Evolutionary conservation across 2,797 vertebrate genomes (phyloP).

Genomic region (Ambastaia sidthimunki): DNA sequence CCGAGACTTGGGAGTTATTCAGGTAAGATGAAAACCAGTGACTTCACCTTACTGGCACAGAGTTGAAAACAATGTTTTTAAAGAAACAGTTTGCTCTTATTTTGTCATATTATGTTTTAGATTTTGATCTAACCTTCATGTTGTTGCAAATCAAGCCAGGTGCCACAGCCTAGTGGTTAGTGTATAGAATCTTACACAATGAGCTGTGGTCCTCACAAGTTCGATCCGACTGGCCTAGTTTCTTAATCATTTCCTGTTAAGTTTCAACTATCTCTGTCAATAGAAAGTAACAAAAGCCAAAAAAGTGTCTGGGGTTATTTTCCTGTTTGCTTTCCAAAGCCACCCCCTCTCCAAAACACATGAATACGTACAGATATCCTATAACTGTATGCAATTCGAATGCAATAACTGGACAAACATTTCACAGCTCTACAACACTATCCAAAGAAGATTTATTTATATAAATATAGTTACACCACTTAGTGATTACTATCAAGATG

Average conservation of each 20-base stretch:
- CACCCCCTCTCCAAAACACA: slow-evolving; percentile 26
- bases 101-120: no score
- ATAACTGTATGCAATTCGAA: neutral
- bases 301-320: neutral
- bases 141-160: neutral
- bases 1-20: slow-evolving; percentile 97
- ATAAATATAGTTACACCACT: no score
- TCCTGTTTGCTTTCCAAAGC: slow-evolving; percentile 56
- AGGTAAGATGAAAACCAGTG: slow-evolving; percentile 75
- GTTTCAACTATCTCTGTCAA: neutral
- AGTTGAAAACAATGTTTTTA: neutral
- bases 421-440: no score
- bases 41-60: neutral
- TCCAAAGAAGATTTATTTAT: no score
- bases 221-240: neutral
- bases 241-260: neutral
- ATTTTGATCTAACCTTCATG: neutral
- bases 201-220: neutral
- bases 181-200: neutral
- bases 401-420: no score
- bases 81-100: neutral
- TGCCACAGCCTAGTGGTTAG: neutral
- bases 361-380: slow-evolving; percentile 15
- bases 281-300: neutral
- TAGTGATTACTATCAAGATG: no score